Conservation (phyloP, 2,113 vertebrate species). For the Ceyx cyanopectus region DNA sequence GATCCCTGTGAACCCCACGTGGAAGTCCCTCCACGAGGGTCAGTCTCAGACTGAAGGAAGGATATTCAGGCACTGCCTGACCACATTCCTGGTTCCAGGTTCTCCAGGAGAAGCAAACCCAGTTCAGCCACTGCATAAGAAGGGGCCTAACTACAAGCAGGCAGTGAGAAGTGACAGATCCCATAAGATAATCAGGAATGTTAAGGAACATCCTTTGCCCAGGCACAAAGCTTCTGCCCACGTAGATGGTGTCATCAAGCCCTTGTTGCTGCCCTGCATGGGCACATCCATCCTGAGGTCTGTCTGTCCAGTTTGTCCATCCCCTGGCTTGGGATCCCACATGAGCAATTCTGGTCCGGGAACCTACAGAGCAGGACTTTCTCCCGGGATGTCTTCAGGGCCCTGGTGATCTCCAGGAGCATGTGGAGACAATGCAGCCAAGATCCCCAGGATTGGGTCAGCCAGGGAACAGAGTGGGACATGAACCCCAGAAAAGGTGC, state of each 20-base stretch:
- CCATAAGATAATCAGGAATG: background rate
- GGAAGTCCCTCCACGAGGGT: background rate
- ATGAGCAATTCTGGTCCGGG: background rate
- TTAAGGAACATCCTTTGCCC: background rate
- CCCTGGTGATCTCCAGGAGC: background rate
- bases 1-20: background rate
- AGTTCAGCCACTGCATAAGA: background rate
- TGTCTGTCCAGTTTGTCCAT: background rate
- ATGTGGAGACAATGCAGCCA: background rate
- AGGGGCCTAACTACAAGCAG: fast-evolving
- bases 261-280: background rate
- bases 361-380: background rate
- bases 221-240: background rate
- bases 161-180: background rate
- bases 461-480: fast-evolving
- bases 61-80: background rate
- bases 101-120: background rate
- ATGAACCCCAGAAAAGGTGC: background rate
- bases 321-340: background rate
- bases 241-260: background rate
- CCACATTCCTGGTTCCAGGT: fast-evolving
- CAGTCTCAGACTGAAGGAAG: background rate
- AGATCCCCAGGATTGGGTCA: background rate
- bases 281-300: background rate
- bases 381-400: background rate